A percentile compares a stretch with the other conserved stretches of the same genome.
Evolutionary conservation across 2,797 vertebrate genomes (phyloP).

Genomic region (Tokudaia tokunoshimensis): DNA sequence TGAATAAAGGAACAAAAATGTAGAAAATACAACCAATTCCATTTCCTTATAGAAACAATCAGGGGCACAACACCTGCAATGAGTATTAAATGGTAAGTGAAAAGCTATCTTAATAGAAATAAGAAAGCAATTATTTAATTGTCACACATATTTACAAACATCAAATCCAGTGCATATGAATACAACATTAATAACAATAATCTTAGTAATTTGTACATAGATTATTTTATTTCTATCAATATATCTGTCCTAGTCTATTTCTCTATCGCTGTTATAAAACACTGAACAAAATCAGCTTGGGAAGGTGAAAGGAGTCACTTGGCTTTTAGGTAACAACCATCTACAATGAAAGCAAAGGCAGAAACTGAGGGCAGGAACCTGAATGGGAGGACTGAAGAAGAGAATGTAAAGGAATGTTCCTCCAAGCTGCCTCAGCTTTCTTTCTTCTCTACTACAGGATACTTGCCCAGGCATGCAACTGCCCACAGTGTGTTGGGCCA

Average conservation of each 20-base stretch:
- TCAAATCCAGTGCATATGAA: not conserved
- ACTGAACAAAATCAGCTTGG: not conserved
- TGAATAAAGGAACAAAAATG: not conserved
- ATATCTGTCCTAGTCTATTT: not conserved
- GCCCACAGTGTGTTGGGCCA: not conserved
- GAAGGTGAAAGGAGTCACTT: not conserved
- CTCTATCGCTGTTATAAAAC: not conserved
- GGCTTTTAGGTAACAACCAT: not conserved
- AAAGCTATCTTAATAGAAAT: not conserved
- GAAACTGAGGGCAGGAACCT: not conserved
- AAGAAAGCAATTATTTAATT: not conserved
- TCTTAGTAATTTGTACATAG: not conserved
- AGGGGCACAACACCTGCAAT: not conserved
- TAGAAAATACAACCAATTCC: not conserved
- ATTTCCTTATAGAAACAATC: not conserved
- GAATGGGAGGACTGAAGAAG: not conserved
- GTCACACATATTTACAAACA: not conserved
- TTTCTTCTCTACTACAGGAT: not conserved
- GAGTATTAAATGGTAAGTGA: not conserved
- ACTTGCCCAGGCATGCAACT: not conserved
- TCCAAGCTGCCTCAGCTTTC: not conserved
- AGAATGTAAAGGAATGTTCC: too few relatives aligned
- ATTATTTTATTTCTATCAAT: not conserved
- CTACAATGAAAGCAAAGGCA: not conserved
- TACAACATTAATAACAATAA: not conserved